Evolutionary conservation across 1,140 invertebrate species (phyloP).

Genomic region (Zaprionus ornatus): DNA sequence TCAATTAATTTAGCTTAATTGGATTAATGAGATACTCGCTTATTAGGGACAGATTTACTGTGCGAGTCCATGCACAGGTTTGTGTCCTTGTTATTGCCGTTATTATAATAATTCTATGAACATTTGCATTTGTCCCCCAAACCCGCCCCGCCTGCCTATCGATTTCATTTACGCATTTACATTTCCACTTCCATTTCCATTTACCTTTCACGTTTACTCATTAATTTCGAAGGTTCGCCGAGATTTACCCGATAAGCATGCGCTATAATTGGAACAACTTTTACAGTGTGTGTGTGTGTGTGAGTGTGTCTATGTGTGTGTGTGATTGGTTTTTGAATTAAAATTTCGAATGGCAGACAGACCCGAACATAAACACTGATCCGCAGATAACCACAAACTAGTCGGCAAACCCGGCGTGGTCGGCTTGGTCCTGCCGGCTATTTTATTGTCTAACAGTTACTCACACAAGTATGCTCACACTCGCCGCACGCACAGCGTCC

Average conservation of each 20-base stretch:
- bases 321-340: not conserved
- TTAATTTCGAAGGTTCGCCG: conserved; percentile 66
- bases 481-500: conserved; percentile 8
- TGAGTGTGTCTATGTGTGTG: not conserved
- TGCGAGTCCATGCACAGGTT: conserved; percentile 12
- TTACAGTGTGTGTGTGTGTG: not conserved
- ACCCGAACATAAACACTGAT: conserved; percentile 5
- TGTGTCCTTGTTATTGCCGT: conserved; percentile 43
- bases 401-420: not conserved
- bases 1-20: conserved; percentile 79
- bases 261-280: conserved; percentile 48
- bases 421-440: not conserved
- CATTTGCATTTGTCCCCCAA: conserved; percentile 58
- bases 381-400: conserved; percentile 7
- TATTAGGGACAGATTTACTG: conserved; percentile 64
- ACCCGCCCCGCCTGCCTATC: conserved; percentile 17
- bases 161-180: conserved; percentile 63
- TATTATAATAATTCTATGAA: conserved; percentile 41
- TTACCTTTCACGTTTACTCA: conserved; percentile 34
- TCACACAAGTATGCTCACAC: not conserved
- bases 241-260: conserved; percentile 59
- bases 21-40: conserved; percentile 78
- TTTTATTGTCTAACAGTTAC: not conserved
- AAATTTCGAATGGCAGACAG: not conserved
- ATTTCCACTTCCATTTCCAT: conserved; percentile 24